These are phyloP conservation scores for Callipepla squamata DNA, from an alignment of 2,113 vertebrate species.

Conservation along the genomic window DNA sequence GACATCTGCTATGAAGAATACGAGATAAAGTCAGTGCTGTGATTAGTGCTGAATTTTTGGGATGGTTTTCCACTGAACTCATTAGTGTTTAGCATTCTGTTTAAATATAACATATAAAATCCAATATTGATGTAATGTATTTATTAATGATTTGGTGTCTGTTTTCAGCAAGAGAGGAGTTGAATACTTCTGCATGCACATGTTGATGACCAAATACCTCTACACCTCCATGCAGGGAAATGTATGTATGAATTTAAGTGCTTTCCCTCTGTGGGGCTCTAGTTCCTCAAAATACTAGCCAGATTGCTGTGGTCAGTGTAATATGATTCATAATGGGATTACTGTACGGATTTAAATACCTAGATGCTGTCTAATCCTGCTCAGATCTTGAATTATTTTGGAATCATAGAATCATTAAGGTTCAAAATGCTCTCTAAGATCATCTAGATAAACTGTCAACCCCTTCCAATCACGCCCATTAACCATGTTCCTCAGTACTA, in stretches of 20 bases:
- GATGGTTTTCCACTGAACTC: not conserved
- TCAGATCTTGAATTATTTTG: fast-evolving
- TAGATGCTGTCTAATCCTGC: not conserved
- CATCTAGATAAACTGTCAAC: no score
- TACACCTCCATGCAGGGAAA: not conserved
- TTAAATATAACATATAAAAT: not conserved
- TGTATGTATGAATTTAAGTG: not conserved
- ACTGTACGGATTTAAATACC: not conserved
- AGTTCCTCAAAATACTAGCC: not conserved
- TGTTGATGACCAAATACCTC: not conserved
- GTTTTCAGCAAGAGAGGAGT: not conserved
- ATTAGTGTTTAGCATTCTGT: not conserved
- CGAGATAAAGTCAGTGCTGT: not conserved
- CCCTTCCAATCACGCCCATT: no score
- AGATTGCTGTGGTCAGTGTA: not conserved
- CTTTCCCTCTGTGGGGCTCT: not conserved
- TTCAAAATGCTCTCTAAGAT: no score
- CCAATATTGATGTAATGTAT: not conserved
- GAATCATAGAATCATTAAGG: no score
- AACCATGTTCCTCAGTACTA: no score
- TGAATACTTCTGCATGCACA: not conserved
- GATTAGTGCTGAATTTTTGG: not conserved
- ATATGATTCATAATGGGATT: not conserved
- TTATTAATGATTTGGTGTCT: not conserved
- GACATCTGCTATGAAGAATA: not conserved